Evolutionary conservation across 2,113 vertebrate species (phyloP).

Genomic region (Picathartes gymnocephalus): DNA sequence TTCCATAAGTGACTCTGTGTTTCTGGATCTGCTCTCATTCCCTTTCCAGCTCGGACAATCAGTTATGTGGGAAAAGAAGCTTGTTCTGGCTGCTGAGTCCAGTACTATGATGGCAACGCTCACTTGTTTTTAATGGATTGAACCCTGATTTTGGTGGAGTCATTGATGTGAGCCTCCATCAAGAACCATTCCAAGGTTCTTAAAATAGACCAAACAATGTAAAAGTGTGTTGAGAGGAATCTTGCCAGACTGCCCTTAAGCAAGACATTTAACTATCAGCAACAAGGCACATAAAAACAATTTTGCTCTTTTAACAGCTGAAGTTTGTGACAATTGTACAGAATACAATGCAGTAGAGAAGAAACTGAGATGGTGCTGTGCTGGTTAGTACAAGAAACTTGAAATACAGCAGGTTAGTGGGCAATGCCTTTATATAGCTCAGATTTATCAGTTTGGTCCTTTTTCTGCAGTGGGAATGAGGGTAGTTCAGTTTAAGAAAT

Average conservation of each 20-base stretch:
- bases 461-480: neutral
- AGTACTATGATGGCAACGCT: accelerated
- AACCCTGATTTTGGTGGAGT: neutral
- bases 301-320: neutral
- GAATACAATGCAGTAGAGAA: neutral
- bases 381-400: neutral
- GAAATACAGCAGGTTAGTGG: accelerated
- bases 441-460: neutral
- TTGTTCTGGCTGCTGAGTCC: neutral
- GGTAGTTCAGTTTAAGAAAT: neutral
- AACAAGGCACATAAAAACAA: accelerated
- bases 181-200: neutral
- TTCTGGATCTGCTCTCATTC: neutral
- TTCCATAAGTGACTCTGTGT: neutral
- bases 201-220: neutral
- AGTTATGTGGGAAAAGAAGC: neutral
- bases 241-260: neutral
- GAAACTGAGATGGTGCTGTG: neutral
- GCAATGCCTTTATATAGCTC: neutral
- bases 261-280: neutral
- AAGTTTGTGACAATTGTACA: neutral
- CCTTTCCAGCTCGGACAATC: neutral
- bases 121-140: neutral
- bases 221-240: neutral
- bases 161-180: neutral